These are phyloP conservation scores for Zalophus californianus DNA, from an alignment of 2,797 vertebrate species.

Conservation along the genomic window DNA sequence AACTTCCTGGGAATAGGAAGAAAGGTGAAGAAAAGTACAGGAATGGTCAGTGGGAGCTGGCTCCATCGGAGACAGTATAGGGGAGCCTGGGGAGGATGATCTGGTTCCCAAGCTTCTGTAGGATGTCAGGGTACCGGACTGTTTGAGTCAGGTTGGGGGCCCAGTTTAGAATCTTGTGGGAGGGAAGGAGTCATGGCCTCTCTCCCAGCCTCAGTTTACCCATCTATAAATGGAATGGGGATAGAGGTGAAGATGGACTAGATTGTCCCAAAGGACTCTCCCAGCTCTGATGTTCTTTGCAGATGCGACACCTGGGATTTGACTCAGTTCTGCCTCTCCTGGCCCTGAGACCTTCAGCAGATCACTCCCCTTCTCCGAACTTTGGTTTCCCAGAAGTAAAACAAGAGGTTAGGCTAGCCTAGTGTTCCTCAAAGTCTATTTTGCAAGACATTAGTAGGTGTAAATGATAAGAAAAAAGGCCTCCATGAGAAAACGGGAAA, in stretches of 20 bases:
- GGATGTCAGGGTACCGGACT: constrained; percentile 86
- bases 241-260: background rate
- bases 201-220: background rate
- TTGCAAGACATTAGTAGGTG: background rate
- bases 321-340: background rate
- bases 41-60: constrained; percentile 86
- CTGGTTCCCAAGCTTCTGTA: constrained; percentile 88
- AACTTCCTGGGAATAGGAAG: constrained; percentile 89
- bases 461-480: background rate
- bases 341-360: background rate
- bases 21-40: constrained; percentile 87
- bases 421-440: background rate
- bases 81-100: constrained; percentile 88
- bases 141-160: constrained; percentile 87
- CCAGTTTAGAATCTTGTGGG: constrained; percentile 88
- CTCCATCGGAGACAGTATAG: constrained; percentile 87
- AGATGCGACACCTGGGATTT: background rate
- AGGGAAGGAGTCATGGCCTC: background rate
- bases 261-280: background rate
- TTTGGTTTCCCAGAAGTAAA: background rate
- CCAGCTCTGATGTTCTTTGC: background rate
- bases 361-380: background rate
- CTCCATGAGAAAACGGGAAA: background rate
- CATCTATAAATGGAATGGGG: background rate
- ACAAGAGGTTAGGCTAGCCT: background rate